phyloP scores from a whole-genome alignment of 2,888 invertebrate genomes.

The Cheiracanthium punctorium region DNA sequence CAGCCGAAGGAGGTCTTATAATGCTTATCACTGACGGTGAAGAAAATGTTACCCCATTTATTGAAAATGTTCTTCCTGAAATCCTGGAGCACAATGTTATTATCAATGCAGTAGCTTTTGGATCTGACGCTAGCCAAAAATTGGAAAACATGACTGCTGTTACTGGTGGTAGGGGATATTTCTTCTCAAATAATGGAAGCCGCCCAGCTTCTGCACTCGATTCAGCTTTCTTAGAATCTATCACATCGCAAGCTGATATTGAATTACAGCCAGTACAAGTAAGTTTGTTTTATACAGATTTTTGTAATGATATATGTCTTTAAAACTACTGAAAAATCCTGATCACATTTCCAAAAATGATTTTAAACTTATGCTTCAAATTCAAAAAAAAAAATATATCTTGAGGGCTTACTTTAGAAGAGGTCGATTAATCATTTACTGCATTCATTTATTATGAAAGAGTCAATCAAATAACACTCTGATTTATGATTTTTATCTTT shows the following conservation, averaged over 20 bases:
- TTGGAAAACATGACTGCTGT: constrained; percentile 69
- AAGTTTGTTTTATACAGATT: neutral
- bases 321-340: no score
- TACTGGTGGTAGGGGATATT: constrained; percentile 70
- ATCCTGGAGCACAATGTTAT: constrained; percentile 71
- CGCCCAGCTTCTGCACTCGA: constrained; percentile 68
- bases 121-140: constrained; percentile 72
- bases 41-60: constrained; percentile 67
- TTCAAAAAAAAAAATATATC: neutral
- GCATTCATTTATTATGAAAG: no score
- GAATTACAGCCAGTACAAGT: constrained; percentile 72
- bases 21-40: constrained; percentile 71
- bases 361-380: no score
- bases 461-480: no score
- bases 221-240: constrained; percentile 70
- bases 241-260: constrained; percentile 72
- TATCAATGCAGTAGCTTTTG: constrained; percentile 71
- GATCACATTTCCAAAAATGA: no score
- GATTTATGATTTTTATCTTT: neutral
- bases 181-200: constrained; percentile 71
- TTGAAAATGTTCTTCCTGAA: constrained; percentile 70
- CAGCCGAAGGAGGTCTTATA: constrained; percentile 65
- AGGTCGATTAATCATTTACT: no score
- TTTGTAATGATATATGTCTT: no score
- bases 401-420: no score